Evolutionary conservation across 1,140 invertebrate species (phyloP), one percentile per base, ranked within the genome.

Genomic region (Neoseiulus cucumeris): DNA sequence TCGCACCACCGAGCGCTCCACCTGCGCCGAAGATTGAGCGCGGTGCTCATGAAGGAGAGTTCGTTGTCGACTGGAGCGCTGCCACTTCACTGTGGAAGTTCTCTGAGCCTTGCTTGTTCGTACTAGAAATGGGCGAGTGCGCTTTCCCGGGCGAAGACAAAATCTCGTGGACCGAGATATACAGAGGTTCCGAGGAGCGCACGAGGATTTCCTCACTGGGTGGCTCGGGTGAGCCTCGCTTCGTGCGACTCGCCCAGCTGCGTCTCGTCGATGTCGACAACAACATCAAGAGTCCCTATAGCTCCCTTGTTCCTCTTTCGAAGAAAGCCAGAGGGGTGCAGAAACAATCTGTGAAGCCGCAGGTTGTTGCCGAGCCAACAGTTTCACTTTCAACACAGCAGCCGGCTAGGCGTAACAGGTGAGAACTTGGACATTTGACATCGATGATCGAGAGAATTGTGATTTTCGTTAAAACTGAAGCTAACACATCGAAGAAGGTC

Each of bases 51-150:
- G 71, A 65, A 72, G 68, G 70, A 25, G 72, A 72, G 59, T 81
- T 80, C 68, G 70, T 73, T 12, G 74, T 84, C 7, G 78, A 82
- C 70, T 85, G 84, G 84, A 69, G 70, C 55, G 70, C 76, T 5
- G 51, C 51, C 22, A 59, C 51, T 9, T 59, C 51, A 25, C 51
- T 59, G 22, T 59, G 51, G 51, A 59, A 59, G 51, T 59, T 59
- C 33, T 25, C 51, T 33, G 51, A 59, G 33, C 51, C 51, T 59
- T 59, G 51, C 22, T 33, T 29, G 22, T 59, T 59, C 51, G 25
- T 59, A 25, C 51, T 59, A 25, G 51, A 59, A 33, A 17, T 59
- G 51, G 41, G 70, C 76, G 22, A 84, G 85, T n/a, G 81, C 80
- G 1, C 72, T 72, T 30, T 70, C 70, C 68, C 65, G 68, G 25